phyloP scores from a whole-genome alignment of 2,888 invertebrate genomes.

The Volucella inanis region DNA sequence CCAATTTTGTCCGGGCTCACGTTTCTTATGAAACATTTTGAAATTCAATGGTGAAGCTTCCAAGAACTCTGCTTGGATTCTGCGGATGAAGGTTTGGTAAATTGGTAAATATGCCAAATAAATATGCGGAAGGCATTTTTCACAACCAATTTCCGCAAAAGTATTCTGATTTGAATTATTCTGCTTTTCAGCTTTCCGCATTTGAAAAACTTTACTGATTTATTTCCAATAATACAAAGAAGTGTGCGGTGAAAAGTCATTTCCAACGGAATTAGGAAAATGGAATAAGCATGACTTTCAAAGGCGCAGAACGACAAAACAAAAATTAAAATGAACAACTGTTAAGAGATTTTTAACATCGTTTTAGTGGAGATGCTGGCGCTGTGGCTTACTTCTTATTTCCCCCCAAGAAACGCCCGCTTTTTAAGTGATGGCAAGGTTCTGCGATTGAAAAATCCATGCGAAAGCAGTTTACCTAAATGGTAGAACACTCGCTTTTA shows the following conservation, averaged over 20 bases:
- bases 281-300: not conserved
- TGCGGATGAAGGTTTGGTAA: not conserved
- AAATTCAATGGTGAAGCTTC: slow-evolving; percentile 38
- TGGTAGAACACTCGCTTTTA: not conserved
- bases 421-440: slow-evolving; percentile 3
- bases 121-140: slow-evolving; percentile 51
- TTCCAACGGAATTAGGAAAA: slow-evolving; percentile 19
- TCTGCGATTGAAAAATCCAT: not conserved
- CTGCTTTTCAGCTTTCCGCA: slow-evolving; percentile 38
- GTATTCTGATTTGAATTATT: slow-evolving; percentile 63
- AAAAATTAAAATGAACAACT: slow-evolving; percentile 14
- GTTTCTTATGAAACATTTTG: slow-evolving; percentile 50
- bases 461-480: slow-evolving; percentile 8
- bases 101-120: slow-evolving; percentile 30
- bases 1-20: not conserved
- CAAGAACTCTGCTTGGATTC: slow-evolving; percentile 33
- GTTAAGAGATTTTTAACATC: slow-evolving; percentile 2
- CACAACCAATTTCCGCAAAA: slow-evolving; percentile 55
- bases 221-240: slow-evolving; percentile 35
- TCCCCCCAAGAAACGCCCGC: not conserved
- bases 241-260: not conserved
- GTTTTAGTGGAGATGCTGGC: not conserved
- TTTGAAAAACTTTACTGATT: slow-evolving; percentile 44
- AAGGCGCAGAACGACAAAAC: not conserved
- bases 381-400: not conserved